These are phyloP conservation scores for Crenichthys baileyi DNA, from an alignment of 2,797 vertebrate genomes.

Conservation along the genomic window DNA sequence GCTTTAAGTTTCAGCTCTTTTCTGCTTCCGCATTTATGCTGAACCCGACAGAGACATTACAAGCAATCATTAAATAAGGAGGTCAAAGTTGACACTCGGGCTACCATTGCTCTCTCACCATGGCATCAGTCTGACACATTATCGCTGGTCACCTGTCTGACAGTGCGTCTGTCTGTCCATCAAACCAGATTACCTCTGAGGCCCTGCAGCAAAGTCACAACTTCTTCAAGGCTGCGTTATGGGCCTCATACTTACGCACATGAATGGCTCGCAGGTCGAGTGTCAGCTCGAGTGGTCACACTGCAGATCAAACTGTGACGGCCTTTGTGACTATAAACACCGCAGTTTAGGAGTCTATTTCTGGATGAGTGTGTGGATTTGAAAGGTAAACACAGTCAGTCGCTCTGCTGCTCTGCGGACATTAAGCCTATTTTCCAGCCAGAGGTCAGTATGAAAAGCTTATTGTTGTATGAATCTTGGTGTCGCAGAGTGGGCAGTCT, in stretches of 20 bases:
- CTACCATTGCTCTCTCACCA: constrained; percentile 42
- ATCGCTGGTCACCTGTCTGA: constrained; percentile 74
- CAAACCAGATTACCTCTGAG: constrained; percentile 70
- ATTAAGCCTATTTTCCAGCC: constrained; percentile 79
- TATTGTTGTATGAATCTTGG: constrained; percentile 65
- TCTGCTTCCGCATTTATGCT: constrained; percentile 13
- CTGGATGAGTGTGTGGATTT: constrained; percentile 28
- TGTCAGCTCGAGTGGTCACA: constrained; percentile 74
- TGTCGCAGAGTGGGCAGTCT: constrained; percentile 46
- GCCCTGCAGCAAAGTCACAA: constrained; percentile 66
- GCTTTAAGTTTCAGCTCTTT: constrained; percentile 35
- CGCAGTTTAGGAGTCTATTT: constrained; percentile 14
- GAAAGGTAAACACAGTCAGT: constrained; percentile 57
- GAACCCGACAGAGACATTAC: constrained; percentile 54
- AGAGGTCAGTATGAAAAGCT: constrained; percentile 70
- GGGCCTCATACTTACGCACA: constrained; percentile 34
- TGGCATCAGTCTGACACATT: constrained; percentile 68
- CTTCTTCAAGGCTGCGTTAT: constrained; percentile 58
- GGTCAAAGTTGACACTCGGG: constrained; percentile 51
- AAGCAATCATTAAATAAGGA: constrained; percentile 36
- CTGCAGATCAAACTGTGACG: constrained; percentile 64
- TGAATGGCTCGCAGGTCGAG: constrained; percentile 60
- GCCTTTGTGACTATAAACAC: constrained; percentile 73
- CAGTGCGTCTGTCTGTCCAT: constrained; percentile 54
- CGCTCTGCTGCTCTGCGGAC: constrained; percentile 52